Percentiles rank a stretch among this genome's conserved stretches.
Conservation (phyloP, 2,113 vertebrate genomes). For the Engystomops pustulosus region DNA sequence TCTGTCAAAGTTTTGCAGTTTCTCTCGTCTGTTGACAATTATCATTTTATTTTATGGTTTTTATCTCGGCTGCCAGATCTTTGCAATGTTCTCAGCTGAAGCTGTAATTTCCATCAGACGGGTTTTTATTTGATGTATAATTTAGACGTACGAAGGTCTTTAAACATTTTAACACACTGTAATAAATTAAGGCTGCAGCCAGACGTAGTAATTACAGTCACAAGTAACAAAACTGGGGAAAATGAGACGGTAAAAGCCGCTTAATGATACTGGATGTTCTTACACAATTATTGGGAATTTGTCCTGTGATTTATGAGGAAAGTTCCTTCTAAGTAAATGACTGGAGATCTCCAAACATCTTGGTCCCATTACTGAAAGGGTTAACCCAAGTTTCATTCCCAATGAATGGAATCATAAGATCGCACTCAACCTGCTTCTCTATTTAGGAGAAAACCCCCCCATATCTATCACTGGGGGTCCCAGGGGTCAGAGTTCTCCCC, state of each 20-base stretch:
- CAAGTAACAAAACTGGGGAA: neutral
- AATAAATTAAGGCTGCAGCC: conserved; percentile 7
- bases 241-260: conserved; percentile 14
- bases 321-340: neutral
- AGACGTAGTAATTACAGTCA: conserved; percentile 33
- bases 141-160: conserved; percentile 30
- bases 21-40: neutral
- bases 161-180: conserved; percentile 28
- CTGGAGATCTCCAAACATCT: neutral
- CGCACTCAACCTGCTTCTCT: no score
- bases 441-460: no score
- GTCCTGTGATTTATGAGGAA: neutral
- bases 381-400: no score
- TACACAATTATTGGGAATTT: neutral
- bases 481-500: no score
- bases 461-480: no score
- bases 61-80: conserved; percentile 28
- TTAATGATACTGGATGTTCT: neutral
- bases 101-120: conserved; percentile 9
- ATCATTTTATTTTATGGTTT: conserved; percentile 36
- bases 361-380: no score
- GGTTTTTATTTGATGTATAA: conserved; percentile 34
- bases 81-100: conserved; percentile 2
- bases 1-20: neutral
- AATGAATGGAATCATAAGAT: no score